These are phyloP conservation scores for Thinocorus orbignyianus DNA, from an alignment of 2,113 vertebrate species.

Conservation along the genomic window DNA sequence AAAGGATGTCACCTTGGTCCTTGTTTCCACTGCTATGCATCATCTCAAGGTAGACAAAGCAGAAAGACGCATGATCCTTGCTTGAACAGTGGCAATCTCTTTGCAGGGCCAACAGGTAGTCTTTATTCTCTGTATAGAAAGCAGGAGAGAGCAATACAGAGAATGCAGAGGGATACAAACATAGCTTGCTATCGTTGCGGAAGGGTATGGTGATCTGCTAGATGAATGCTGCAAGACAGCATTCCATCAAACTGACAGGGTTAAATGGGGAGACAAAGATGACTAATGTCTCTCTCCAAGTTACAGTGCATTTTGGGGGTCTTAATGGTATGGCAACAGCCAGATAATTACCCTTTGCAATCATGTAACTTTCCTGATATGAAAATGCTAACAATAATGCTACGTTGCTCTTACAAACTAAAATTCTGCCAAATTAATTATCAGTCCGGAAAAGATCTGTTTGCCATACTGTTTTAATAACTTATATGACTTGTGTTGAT, in stretches of 20 bases:
- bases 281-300: neutral
- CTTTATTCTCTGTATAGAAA: neutral
- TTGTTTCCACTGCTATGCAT: neutral
- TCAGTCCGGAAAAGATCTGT: neutral
- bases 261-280: neutral
- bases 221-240: neutral
- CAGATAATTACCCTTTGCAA: neutral
- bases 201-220: neutral
- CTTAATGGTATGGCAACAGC: neutral
- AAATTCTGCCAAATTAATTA: slow-evolving; percentile 60
- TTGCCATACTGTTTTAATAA: slow-evolving; percentile 26
- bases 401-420: neutral
- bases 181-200: neutral
- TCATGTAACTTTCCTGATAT: neutral
- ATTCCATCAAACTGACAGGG: neutral
- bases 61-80: neutral
- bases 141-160: neutral
- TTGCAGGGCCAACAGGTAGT: neutral
- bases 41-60: neutral
- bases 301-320: neutral
- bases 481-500: slow-evolving; percentile 49
- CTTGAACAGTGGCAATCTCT: neutral
- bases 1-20: neutral
- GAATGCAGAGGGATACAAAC: neutral
- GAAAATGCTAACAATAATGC: neutral